Evolutionary conservation across 2,888 invertebrate genomes (phyloP).

Genomic region (Drosophila hamatofila): DNA sequence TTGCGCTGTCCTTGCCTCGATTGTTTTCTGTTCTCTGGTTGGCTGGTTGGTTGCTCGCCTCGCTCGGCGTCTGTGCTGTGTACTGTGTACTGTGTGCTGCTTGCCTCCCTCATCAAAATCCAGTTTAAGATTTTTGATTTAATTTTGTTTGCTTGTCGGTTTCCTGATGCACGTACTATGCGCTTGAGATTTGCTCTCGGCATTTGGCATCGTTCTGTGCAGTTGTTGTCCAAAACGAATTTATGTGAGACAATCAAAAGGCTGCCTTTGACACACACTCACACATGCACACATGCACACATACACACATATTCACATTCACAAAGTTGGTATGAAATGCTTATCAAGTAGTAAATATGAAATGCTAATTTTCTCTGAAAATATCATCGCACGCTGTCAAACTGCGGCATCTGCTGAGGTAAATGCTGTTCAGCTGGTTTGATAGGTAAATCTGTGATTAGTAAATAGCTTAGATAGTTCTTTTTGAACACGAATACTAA

Average conservation of each 20-base stretch:
- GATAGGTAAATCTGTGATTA: background rate
- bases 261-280: slow-evolving; percentile 32
- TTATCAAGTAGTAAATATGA: slow-evolving; percentile 38
- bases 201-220: slow-evolving; percentile 25
- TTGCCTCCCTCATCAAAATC: slow-evolving; percentile 65
- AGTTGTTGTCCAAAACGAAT: slow-evolving; percentile 33
- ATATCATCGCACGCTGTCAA: slow-evolving; percentile 9
- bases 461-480: background rate
- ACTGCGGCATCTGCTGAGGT: background rate
- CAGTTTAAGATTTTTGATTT: slow-evolving; percentile 76
- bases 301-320: slow-evolving; percentile 4
- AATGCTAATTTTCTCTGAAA: slow-evolving; percentile 34
- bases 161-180: slow-evolving; percentile 50
- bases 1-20: slow-evolving; percentile 29
- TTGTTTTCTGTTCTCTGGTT: slow-evolving; percentile 52
- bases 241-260: slow-evolving; percentile 49
- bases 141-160: slow-evolving; percentile 64
- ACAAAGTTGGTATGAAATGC: slow-evolving; percentile 7
- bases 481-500: background rate
- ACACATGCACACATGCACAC: slow-evolving; percentile 19
- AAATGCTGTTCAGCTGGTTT: background rate
- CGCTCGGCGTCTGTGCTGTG: slow-evolving; percentile 6
- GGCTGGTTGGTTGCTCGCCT: slow-evolving; percentile 32
- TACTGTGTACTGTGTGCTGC: slow-evolving; percentile 15
- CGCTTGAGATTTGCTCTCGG: slow-evolving; percentile 26